Evolutionary conservation across 2,888 invertebrate genomes (phyloP), one percentile per base, ranked within the genome.

Genomic region (Flexamia atlantica): DNA sequence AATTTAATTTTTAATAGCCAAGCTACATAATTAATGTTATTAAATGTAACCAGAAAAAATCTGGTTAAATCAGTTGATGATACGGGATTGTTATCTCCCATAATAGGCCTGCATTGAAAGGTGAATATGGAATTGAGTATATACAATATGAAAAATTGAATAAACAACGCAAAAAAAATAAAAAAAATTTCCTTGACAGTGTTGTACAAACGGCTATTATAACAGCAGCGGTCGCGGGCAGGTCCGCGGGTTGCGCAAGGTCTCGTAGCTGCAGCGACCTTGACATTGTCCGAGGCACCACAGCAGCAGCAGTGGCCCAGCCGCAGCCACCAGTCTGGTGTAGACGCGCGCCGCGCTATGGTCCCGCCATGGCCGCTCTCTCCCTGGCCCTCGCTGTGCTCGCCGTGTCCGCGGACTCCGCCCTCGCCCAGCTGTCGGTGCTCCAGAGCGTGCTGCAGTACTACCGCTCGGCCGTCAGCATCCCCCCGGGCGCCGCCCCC

Each of bases 401-500:
- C 20, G 42, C 20, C 42, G 79, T 46, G 60, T 17, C 36, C 72
- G 60, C 57, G 72, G 23, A 46, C 76, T 17, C 23, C 79, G 40
- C 30, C 23, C 32, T 32, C 57, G 60, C 28, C 1, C 83, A 83
- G 32, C 70, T 70, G 28, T 82, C 85, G 5, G 32, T 86, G n/a
- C 70, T 87, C 36, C 85, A 85, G 72, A 72, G 85, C 17, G 70
- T 86, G n/a, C 79, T 86, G 46, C 83, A 85, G 79, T 72, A 84
- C 70, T 86, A 86, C 60, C 80, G 87, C 30, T 80, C 85, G 10
- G 64, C 83, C 10, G 80, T 86, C 20, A 80, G 85, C 32, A 83
- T 85, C 20, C 88, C 88, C 17, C 57, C 42, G 9, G 86, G 87
- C 32, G 87, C 86, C 36, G 86, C 87, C 9, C 76, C 70, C n/a